phyloP scores from a whole-genome alignment of 2,113 vertebrate species.

The Upupa epops region DNA sequence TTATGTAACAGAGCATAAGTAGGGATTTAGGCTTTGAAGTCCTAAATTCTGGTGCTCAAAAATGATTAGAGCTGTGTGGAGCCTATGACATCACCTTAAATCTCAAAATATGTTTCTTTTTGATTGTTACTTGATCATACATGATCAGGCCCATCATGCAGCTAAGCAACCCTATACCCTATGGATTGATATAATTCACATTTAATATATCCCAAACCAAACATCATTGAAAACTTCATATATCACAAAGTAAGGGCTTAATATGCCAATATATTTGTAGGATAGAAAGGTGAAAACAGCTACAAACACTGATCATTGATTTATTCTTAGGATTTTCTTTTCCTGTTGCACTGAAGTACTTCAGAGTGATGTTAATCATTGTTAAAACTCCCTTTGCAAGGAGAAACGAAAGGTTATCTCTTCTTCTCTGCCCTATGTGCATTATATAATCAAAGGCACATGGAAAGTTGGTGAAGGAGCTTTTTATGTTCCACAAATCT shows the following conservation, averaged over 20 bases:
- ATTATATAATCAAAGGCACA: not conserved
- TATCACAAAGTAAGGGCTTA: not conserved
- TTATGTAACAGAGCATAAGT: slow-evolving; percentile 50
- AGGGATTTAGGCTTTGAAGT: slow-evolving; percentile 55
- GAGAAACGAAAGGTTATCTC: slow-evolving; percentile 3
- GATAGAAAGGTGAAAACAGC: not conserved
- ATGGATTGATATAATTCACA: not conserved
- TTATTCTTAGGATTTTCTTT: not conserved
- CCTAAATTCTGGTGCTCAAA: slow-evolving; percentile 35
- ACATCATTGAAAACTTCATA: not conserved
- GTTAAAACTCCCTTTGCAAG: not conserved
- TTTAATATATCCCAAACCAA: not conserved
- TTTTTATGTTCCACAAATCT: not conserved
- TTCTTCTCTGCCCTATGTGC: not conserved
- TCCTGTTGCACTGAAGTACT: not conserved
- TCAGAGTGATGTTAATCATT: not conserved
- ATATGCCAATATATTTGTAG: not conserved
- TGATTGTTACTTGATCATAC: not conserved
- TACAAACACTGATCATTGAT: not conserved
- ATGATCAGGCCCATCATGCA: not conserved
- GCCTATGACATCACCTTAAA: not conserved
- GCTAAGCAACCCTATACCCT: not conserved
- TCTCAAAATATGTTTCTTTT: not conserved
- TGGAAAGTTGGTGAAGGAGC: not conserved
- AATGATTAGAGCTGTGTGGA: not conserved